A percentile compares a stretch with the other conserved stretches of the same genome.
Evolutionary conservation across 2,113 vertebrate genomes (phyloP).

Genomic region (Dolichotis patagonum): DNA sequence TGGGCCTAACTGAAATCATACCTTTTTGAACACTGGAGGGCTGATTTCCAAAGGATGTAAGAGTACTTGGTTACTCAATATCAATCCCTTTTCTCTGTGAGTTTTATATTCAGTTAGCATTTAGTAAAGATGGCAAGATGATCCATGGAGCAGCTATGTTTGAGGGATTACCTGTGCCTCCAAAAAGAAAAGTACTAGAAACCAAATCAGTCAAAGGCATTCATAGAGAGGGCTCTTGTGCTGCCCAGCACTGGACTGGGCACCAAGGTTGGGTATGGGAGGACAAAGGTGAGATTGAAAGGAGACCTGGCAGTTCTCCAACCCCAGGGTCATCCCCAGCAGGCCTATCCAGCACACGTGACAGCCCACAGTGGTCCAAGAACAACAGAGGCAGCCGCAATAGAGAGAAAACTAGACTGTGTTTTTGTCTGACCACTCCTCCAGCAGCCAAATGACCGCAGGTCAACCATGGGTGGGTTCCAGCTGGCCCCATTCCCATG

Average conservation of each 20-base stretch:
- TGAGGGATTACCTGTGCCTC: neutral
- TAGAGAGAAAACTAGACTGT: slow-evolving; percentile 39
- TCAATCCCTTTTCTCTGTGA: slow-evolving; percentile 48
- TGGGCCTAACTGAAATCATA: slow-evolving; percentile 31
- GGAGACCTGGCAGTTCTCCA: neutral
- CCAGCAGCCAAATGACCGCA: slow-evolving; percentile 47
- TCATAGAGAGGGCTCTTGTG: neutral
- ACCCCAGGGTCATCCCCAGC: neutral
- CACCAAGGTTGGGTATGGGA: neutral
- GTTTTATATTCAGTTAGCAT: slow-evolving; percentile 54
- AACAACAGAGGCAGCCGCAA: slow-evolving; percentile 50
- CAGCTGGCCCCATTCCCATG: slow-evolving; percentile 69
- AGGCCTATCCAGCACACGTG: neutral
- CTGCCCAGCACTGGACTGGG: neutral
- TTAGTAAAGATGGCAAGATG: slow-evolving; percentile 25
- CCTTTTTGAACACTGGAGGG: slow-evolving; percentile 45
- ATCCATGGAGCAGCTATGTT: neutral
- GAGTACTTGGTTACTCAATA: slow-evolving; percentile 37
- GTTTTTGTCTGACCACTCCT: slow-evolving; percentile 57
- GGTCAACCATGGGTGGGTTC: slow-evolving; percentile 66
- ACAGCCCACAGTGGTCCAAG: slow-evolving; percentile 36
- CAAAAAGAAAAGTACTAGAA: neutral
- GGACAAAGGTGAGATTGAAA: neutral
- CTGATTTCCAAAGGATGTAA: slow-evolving; percentile 57
- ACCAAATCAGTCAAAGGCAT: neutral